These are phyloP conservation scores for Hylomyscus alleni DNA, from an alignment of 2,797 vertebrate genomes.

Conservation along the genomic window DNA sequence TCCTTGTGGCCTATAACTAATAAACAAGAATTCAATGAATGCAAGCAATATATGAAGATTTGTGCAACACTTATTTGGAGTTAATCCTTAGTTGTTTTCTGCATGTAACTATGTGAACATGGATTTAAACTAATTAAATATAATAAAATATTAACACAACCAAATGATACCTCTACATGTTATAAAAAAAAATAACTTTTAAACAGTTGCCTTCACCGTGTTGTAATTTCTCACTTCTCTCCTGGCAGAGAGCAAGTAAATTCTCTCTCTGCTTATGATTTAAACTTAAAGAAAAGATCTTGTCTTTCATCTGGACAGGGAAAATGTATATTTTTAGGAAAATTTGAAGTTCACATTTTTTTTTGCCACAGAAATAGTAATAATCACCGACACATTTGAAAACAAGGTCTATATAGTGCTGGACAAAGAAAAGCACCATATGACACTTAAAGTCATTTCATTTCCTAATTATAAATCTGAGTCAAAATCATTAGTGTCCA, in stretches of 20 bases:
- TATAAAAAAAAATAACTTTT: conserved; percentile 65
- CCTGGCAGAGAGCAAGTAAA: conserved; percentile 23
- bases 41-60: conserved; percentile 60
- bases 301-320: conserved; percentile 67
- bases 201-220: conserved; percentile 51
- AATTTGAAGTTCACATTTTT: conserved; percentile 70
- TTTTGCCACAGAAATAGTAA: conserved; percentile 33
- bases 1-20: conserved; percentile 40
- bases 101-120: conserved; percentile 66
- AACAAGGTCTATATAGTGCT: conserved; percentile 75
- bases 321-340: conserved; percentile 2
- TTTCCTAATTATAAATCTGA: conserved; percentile 64
- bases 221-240: not conserved
- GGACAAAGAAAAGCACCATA: conserved; percentile 70
- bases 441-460: conserved; percentile 62
- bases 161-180: conserved; percentile 63
- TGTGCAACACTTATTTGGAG: conserved; percentile 62
- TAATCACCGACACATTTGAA: conserved; percentile 70
- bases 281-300: conserved; percentile 38
- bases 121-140: conserved; percentile 75
- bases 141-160: conserved; percentile 69
- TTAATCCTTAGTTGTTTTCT: conserved; percentile 66
- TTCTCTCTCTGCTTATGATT: conserved; percentile 28
- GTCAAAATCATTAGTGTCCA: conserved; percentile 64
- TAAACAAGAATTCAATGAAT: conserved; percentile 62